phyloP scores from a whole-genome alignment of 2,888 invertebrate species.

The Ctena decussata region DNA sequence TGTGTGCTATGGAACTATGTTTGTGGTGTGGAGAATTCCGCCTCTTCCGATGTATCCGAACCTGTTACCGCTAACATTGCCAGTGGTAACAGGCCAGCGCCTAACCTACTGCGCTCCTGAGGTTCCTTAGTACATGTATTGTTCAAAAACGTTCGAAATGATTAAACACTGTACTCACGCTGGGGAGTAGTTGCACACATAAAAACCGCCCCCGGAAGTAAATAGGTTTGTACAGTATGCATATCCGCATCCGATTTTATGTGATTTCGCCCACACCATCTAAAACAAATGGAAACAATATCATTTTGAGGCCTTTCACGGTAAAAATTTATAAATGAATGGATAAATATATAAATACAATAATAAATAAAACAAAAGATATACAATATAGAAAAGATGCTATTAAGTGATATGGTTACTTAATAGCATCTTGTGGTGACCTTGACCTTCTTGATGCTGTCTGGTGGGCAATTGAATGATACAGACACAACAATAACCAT shows the following conservation, averaged over 20 bases:
- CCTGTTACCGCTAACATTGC: background rate
- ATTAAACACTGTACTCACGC: background rate
- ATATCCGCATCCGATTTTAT: slow-evolving; percentile 10
- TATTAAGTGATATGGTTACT: too few relatives aligned
- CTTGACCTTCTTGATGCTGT: too few relatives aligned
- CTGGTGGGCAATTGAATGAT: too few relatives aligned
- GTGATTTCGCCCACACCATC: slow-evolving; percentile 2
- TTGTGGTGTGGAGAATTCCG: background rate
- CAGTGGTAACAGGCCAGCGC: background rate
- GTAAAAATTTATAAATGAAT: too few relatives aligned
- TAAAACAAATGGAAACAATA: background rate
- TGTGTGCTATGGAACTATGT: background rate
- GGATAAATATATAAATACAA: too few relatives aligned
- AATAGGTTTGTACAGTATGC: background rate
- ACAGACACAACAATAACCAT: too few relatives aligned
- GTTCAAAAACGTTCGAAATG: background rate
- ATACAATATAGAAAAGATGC: too few relatives aligned
- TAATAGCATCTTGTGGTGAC: too few relatives aligned
- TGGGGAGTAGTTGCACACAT: slow-evolving; percentile 7
- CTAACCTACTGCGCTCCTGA: too few relatives aligned
- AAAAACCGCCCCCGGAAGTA: background rate
- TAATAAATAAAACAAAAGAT: too few relatives aligned
- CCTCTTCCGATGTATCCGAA: background rate
- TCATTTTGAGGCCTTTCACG: too few relatives aligned
- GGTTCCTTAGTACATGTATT: background rate